phyloP scores from a whole-genome alignment of 2,113 vertebrate genomes.

The Lamprologus callipterus region DNA sequence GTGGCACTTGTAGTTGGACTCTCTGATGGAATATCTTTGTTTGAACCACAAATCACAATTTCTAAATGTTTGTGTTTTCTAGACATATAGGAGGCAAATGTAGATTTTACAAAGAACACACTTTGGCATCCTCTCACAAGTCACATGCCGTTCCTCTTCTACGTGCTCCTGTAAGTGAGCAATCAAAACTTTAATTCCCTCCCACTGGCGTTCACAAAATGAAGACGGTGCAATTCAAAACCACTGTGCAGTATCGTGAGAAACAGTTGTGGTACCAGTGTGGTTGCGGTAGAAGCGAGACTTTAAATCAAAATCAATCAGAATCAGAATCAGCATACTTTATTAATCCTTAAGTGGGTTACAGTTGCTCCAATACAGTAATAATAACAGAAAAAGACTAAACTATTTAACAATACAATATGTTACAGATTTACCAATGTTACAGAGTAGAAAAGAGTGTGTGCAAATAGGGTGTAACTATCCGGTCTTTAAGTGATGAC shows the following conservation, averaged over 20 bases:
- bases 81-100: neutral
- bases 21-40: neutral
- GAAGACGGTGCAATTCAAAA: neutral
- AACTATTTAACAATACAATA: neutral
- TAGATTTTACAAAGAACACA: neutral
- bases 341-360: neutral
- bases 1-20: neutral
- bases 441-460: neutral
- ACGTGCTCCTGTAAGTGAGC: neutral
- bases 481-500: neutral
- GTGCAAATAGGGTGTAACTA: neutral
- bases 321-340: neutral
- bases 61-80: neutral
- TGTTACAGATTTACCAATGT: neutral
- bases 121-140: neutral
- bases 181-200: neutral
- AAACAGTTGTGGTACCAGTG: neutral
- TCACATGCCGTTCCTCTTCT: neutral
- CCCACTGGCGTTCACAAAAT: neutral
- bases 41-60: neutral
- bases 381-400: neutral
- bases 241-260: neutral
- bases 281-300: neutral
- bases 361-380: neutral
- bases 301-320: neutral